Percentiles rank a stretch among this genome's conserved stretches.
These are phyloP conservation scores for Drosophila ficusphila DNA, from an alignment of 1,140 invertebrate genomes.

Conservation along the genomic window DNA sequence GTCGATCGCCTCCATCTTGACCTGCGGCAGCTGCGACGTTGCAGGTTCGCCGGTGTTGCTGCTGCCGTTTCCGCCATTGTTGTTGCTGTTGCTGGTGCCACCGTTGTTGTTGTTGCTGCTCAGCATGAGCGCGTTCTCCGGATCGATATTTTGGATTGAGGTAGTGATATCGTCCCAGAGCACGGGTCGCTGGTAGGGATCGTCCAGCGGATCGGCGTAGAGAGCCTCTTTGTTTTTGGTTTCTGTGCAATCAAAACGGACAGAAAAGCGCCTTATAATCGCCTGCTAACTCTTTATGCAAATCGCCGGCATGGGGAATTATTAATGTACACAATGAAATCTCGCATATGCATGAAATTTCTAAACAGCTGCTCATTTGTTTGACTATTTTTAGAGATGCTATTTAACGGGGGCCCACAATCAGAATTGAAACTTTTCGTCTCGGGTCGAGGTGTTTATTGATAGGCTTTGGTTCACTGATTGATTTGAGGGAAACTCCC, in stretches of 20 bases:
- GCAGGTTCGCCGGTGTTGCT: conserved; percentile 23
- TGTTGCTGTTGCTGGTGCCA: conserved; percentile 21
- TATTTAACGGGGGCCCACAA: not conserved
- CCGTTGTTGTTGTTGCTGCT: conserved; percentile 77
- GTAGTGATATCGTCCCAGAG: conserved; percentile 95
- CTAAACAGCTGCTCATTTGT: conserved; percentile 62
- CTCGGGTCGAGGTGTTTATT: not conserved
- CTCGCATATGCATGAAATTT: conserved; percentile 80
- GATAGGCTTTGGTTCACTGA: not conserved
- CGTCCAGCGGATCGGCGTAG: conserved; percentile 87
- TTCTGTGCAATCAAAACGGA: conserved; percentile 38
- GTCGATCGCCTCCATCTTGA: conserved; percentile 91
- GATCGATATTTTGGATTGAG: conserved; percentile 94
- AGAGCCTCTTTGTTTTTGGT: conserved; percentile 84
- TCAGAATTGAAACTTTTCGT: not conserved
- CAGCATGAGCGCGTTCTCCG: conserved; percentile 94
- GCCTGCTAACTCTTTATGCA: conserved; percentile 65
- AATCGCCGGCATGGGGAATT: conserved; percentile 52
- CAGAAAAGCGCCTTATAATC: conserved; percentile 60
- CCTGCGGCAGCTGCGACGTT: conserved; percentile 85
- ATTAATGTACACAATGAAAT: conserved; percentile 72
- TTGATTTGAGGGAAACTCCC: not conserved
- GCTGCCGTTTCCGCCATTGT: conserved; percentile 39
- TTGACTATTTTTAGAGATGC: conserved; percentile 56
- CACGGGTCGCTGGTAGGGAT: conserved; percentile 92